Percentiles rank a stretch among this genome's conserved stretches.
phyloP scores from a whole-genome alignment of 2,888 invertebrate species.

The Pyrochroa serraticornis region DNA sequence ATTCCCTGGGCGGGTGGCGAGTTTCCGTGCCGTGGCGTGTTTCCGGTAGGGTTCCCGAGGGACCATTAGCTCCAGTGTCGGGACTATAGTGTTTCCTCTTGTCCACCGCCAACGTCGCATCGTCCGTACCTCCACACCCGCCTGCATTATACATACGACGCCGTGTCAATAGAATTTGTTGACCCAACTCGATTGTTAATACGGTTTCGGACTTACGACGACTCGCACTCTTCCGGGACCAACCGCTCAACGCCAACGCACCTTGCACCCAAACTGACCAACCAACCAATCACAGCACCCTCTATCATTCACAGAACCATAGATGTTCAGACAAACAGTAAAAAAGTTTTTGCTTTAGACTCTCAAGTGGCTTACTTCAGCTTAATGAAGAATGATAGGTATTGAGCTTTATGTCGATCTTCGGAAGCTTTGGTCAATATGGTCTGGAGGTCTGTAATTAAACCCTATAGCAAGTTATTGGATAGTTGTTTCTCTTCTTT shows the following conservation, averaged over 20 bases:
- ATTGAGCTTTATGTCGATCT: no score
- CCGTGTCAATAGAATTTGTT: constrained; percentile 16
- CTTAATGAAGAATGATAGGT: no score
- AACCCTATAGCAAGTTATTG: no score
- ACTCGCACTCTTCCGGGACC: no score
- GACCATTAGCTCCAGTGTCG: constrained; percentile 39
- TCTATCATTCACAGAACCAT: no score
- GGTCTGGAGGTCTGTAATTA: no score
- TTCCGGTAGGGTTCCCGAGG: constrained; percentile 31
- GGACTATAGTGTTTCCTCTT: constrained; percentile 32
- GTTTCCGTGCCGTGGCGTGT: constrained; percentile 18
- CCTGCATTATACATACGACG: constrained; percentile 14
- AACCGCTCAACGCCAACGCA: no score
- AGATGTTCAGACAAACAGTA: neutral
- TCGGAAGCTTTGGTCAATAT: no score
- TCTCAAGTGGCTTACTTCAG: no score
- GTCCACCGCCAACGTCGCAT: constrained; percentile 13
- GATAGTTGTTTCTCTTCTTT: no score
- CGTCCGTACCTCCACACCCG: constrained; percentile 28
- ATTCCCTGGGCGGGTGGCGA: constrained; percentile 28
- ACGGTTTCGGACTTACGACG: neutral
- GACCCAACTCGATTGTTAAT: constrained; percentile 14
- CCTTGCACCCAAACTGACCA: neutral
- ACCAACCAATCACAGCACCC: no score
- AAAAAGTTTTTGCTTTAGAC: no score